Evolutionary conservation across 1,140 invertebrate species (phyloP).

Genomic region (Apocrypta bakeri): DNA sequence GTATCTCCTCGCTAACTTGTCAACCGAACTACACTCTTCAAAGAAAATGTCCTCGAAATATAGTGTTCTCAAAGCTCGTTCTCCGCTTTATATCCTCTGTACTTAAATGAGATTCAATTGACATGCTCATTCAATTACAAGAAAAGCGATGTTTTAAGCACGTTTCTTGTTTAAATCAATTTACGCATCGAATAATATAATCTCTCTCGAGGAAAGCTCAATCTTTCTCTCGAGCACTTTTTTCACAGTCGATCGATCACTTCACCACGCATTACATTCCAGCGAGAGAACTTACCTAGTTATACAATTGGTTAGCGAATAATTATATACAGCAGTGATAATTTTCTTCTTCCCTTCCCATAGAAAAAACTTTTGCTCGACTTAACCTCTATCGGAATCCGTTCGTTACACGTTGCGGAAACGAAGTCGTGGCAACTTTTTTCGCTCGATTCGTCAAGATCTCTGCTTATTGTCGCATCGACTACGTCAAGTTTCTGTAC

Average conservation of each 20-base stretch:
- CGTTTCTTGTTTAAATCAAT: background rate
- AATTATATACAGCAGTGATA: slow-evolving; percentile 6
- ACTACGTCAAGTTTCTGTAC: background rate
- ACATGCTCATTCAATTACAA: background rate
- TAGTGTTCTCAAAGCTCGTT: background rate
- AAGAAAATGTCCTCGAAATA: background rate
- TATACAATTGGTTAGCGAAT: background rate
- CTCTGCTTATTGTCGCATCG: background rate
- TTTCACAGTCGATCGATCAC: background rate
- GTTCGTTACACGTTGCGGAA: slow-evolving; percentile 16
- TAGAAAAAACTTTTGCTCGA: background rate
- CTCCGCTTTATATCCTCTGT: background rate
- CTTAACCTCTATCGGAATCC: background rate
- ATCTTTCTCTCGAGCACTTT: background rate
- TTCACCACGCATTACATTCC: background rate
- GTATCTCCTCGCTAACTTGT: too few species aligned
- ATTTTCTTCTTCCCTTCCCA: background rate
- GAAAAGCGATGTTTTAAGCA: background rate
- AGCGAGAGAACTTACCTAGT: background rate
- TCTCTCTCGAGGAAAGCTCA: background rate
- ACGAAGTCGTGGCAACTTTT: background rate
- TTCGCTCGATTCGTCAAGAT: too few species aligned
- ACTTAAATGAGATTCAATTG: background rate
- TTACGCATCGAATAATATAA: background rate
- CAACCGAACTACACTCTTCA: too few species aligned